Conservation (phyloP, 2,888 invertebrate species). For the Apeira syringaria region DNA sequence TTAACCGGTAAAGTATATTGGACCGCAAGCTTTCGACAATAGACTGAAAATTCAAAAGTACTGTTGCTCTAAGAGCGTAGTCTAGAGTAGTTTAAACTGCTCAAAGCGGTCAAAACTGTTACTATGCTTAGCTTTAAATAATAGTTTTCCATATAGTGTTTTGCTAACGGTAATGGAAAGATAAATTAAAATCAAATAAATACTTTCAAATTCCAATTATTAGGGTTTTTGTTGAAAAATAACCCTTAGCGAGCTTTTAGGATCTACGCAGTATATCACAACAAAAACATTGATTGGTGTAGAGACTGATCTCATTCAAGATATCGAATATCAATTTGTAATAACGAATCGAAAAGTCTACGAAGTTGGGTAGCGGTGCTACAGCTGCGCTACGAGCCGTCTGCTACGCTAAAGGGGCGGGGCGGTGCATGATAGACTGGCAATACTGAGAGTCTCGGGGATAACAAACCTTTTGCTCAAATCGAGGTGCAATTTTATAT, state of each 20-base stretch:
- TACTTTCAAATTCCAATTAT: conserved; percentile 16
- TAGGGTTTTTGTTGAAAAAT: conserved; percentile 9
- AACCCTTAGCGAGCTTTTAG: conserved; percentile 13
- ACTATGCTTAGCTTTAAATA: no score
- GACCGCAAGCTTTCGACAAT: no score
- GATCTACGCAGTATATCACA: conserved; percentile 12
- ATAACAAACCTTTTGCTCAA: conserved; percentile 44
- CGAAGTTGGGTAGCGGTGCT: conserved; percentile 36
- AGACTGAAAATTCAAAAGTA: no score
- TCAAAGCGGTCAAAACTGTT: no score
- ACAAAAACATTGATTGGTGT: conserved; percentile 22
- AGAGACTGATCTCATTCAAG: conserved; percentile 30
- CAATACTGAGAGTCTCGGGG: conserved; percentile 42
- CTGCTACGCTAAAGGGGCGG: conserved; percentile 22
- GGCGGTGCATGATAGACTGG: conserved; percentile 33
- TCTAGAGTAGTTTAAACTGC: no score
- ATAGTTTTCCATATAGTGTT: no score
- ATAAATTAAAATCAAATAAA: conserved; percentile 31
- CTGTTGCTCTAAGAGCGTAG: no score
- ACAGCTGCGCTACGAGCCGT: conserved; percentile 34
- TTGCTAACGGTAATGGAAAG: no score
- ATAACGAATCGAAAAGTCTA: conserved; percentile 45
- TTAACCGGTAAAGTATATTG: no score
- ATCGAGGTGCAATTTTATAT: conserved; percentile 60
- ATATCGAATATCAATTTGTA: conserved; percentile 50